Conservation (phyloP, 2,888 invertebrate species). For the Scaeva pyrastri region DNA sequence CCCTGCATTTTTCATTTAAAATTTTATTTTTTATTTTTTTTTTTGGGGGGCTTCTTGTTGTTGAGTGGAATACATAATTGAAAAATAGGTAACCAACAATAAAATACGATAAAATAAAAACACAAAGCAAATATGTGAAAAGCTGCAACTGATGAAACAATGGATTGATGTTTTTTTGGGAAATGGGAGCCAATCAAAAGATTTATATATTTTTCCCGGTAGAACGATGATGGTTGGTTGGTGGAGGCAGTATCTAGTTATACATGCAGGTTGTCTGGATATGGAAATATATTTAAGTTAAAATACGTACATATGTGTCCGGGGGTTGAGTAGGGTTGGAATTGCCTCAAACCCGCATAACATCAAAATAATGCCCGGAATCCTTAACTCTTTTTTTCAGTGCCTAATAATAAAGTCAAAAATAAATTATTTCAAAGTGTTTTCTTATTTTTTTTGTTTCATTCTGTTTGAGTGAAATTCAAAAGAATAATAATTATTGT, state of each 20-base stretch:
- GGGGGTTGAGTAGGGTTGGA: neutral
- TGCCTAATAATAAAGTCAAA: neutral
- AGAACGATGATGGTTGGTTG: neutral
- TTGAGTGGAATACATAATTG: constrained; percentile 57
- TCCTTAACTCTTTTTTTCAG: neutral
- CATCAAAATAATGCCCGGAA: neutral
- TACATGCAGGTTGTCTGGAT: neutral
- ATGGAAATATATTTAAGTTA: constrained; percentile 17
- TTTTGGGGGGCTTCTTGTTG: constrained; percentile 4
- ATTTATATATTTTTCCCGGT: constrained; percentile 49
- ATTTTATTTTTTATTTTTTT: neutral
- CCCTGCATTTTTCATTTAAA: neutral
- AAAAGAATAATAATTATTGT: neutral
- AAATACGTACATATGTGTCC: neutral
- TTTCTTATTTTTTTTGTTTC: neutral
- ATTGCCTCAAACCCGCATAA: neutral
- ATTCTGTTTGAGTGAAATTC: neutral
- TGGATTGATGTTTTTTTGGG: constrained; percentile 22
- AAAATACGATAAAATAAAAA: constrained; percentile 1
- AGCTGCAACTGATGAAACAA: constrained; percentile 29
- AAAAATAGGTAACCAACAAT: constrained; percentile 49
- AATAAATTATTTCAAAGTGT: neutral
- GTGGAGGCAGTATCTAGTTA: too few species aligned
- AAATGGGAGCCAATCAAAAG: constrained; percentile 51
- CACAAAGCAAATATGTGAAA: constrained; percentile 35